Conservation (phyloP, 1,140 invertebrate species). For the Drosophila guanche region DNA sequence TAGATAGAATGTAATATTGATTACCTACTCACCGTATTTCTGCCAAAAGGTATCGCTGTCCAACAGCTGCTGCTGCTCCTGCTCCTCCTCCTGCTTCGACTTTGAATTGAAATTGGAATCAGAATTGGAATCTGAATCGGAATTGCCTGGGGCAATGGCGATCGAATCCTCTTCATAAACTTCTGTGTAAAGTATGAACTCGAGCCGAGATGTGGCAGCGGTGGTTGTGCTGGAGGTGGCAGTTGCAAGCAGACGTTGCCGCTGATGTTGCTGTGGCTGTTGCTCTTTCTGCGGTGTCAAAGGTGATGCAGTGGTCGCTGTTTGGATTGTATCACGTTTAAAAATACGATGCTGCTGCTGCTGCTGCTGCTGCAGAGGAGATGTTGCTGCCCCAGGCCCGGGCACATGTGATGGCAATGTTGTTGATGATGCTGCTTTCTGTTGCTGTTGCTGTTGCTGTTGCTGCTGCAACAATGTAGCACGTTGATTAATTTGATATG, state of each 20-base stretch:
- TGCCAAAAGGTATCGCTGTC: slow-evolving; percentile 65
- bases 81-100: not conserved
- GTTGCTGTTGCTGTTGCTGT: slow-evolving; percentile 37
- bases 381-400: slow-evolving; percentile 20
- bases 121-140: slow-evolving; percentile 20
- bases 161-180: slow-evolving; percentile 63
- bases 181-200: slow-evolving; percentile 70
- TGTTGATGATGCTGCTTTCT: slow-evolving; percentile 42
- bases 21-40: slow-evolving; percentile 77
- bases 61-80: not conserved
- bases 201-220: slow-evolving; percentile 50
- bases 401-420: slow-evolving; percentile 61
- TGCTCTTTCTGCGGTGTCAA: slow-evolving; percentile 58
- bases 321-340: slow-evolving; percentile 73
- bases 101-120: slow-evolving; percentile 22
- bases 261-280: slow-evolving; percentile 19
- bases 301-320: slow-evolving; percentile 70
- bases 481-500: slow-evolving; percentile 82
- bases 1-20: not conserved
- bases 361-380: slow-evolving; percentile 42
- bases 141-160: slow-evolving; percentile 21
- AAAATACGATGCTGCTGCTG: slow-evolving; percentile 64
- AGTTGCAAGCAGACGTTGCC: slow-evolving; percentile 16
- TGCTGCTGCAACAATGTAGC: slow-evolving; percentile 78
- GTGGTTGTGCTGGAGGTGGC: slow-evolving; percentile 18